phyloP scores from a whole-genome alignment of 1,140 invertebrate genomes.

The Camponotus pennsylvanicus region DNA sequence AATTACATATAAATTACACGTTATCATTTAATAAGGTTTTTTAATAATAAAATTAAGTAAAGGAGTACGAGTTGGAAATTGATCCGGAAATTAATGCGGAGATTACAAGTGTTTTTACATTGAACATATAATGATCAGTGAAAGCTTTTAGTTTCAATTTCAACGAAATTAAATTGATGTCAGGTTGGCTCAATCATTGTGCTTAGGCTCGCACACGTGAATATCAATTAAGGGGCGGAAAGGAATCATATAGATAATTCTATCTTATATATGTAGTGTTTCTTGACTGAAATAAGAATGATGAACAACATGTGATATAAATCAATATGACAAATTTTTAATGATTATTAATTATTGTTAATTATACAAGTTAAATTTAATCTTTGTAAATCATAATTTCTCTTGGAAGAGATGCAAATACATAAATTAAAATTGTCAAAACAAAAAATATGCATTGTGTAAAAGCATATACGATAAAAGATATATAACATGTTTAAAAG shows the following conservation, averaged over 20 bases:
- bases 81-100: conserved; percentile 60
- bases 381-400: background rate
- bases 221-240: background rate
- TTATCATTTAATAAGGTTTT: background rate
- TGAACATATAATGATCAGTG: conserved; percentile 62
- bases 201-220: background rate
- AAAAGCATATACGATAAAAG: conserved; percentile 16
- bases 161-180: conserved; percentile 41
- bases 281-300: background rate
- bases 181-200: background rate
- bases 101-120: conserved; percentile 27
- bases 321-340: background rate
- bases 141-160: conserved; percentile 63
- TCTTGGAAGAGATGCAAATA: background rate
- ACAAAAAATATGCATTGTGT: background rate
- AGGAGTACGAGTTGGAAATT: conserved; percentile 40
- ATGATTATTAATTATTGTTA: background rate
- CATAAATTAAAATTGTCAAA: background rate
- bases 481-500: background rate
- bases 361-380: background rate
- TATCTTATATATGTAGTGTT: background rate
- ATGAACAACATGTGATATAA: too few relatives aligned
- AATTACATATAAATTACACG: background rate
- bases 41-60: conserved; percentile 11
- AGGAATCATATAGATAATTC: conserved; percentile 1